phyloP scores from a whole-genome alignment of 1,140 invertebrate genomes.

The Hirudo medicinalis region DNA sequence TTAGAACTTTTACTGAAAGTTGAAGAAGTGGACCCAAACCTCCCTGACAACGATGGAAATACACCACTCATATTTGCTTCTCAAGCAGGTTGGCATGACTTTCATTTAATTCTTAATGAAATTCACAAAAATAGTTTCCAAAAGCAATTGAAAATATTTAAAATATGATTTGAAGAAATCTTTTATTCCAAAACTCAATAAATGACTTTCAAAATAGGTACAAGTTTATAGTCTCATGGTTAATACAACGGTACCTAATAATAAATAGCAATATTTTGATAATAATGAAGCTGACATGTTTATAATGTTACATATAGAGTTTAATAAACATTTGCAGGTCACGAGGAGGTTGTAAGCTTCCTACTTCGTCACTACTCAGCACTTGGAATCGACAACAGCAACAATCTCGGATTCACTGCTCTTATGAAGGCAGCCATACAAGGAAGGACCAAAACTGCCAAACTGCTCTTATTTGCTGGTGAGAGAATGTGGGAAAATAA shows the following conservation, averaged over 20 bases:
- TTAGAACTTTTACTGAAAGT: conserved; percentile 52
- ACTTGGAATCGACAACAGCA: conserved; percentile 55
- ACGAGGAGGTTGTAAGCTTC: conserved; percentile 56
- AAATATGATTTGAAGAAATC: no score
- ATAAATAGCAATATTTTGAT: no score
- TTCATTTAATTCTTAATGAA: no score
- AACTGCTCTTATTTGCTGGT: conserved; percentile 60
- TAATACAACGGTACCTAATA: no score
- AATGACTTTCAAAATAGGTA: no score
- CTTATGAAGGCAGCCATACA: conserved; percentile 71
- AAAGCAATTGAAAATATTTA: no score
- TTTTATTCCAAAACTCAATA: no score
- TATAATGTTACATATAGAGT: no score
- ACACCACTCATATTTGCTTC: conserved; percentile 65
- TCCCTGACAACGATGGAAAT: conserved; percentile 66
- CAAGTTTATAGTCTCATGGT: no score
- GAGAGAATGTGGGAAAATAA: background rate
- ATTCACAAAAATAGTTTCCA: no score
- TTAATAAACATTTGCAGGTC: conserved; percentile 45
- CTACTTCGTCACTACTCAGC: conserved; percentile 53
- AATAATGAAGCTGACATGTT: no score
- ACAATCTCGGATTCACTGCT: conserved; percentile 52
- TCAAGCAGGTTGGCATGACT: conserved; percentile 52
- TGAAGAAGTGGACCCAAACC: conserved; percentile 54
- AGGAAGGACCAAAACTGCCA: conserved; percentile 62